Conservation (phyloP, 2,888 invertebrate species). For the Brachylomia viminalis region DNA sequence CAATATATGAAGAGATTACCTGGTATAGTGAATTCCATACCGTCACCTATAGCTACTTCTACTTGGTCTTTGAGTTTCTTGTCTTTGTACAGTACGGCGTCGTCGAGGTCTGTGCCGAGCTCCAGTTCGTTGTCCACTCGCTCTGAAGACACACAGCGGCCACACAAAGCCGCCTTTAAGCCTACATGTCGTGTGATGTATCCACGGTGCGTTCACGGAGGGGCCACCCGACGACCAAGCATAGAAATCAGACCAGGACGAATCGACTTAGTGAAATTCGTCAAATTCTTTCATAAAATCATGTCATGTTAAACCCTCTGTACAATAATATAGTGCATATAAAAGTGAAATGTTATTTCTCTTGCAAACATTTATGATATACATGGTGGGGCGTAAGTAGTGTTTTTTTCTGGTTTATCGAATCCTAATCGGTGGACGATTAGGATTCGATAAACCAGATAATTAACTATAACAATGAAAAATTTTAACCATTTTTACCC, state of each 20-base stretch:
- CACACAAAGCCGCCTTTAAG: conserved; percentile 90
- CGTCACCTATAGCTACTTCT: conserved; percentile 97
- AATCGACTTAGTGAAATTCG: conserved; percentile 57
- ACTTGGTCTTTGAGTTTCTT: conserved; percentile 97
- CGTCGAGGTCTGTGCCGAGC: conserved; percentile 93
- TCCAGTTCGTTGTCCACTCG: conserved; percentile 92
- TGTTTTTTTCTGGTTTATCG: too few species aligned
- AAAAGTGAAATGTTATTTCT: conserved; percentile 3
- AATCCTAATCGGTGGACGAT: too few species aligned
- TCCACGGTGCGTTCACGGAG: conserved; percentile 79
- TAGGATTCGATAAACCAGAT: too few species aligned
- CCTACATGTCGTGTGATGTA: conserved; percentile 82
- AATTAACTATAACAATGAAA: too few species aligned
- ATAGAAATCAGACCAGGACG: conserved; percentile 89
- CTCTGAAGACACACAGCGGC: conserved; percentile 93
- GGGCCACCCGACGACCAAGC: conserved; percentile 84
- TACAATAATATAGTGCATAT: conserved; percentile 24
- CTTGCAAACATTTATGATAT: not conserved
- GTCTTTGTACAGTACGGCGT: conserved; percentile 96
- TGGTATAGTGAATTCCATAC: conserved; percentile 98
- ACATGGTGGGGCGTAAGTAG: too few species aligned
- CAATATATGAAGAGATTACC: conserved; percentile 86
- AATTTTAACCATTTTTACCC: too few species aligned
- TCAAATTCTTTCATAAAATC: conserved; percentile 26
- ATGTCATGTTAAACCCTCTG: conserved; percentile 54